These are phyloP conservation scores for Acronicta leporina DNA, from an alignment of 2,888 invertebrate species.

Conservation along the genomic window DNA sequence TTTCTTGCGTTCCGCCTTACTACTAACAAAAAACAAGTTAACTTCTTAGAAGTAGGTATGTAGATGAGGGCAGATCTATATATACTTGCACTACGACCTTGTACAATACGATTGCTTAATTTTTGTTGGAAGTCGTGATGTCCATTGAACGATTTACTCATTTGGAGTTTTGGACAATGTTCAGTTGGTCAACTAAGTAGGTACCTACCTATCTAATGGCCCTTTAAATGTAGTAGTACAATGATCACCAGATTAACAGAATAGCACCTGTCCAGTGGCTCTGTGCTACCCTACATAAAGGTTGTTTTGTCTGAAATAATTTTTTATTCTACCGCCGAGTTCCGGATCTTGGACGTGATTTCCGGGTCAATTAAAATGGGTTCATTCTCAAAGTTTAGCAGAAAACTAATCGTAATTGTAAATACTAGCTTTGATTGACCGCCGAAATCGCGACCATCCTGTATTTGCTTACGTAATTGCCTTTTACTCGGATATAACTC, in stretches of 20 bases:
- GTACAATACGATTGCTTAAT: conserved; percentile 41
- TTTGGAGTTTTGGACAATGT: conserved; percentile 33
- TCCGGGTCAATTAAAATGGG: too few relatives aligned
- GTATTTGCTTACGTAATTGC: conserved; percentile 59
- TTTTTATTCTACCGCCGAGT: too few relatives aligned
- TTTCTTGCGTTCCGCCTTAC: too few relatives aligned
- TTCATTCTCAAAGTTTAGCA: background rate
- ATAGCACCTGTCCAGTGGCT: too few relatives aligned
- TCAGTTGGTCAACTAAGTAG: background rate
- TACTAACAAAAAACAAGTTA: too few relatives aligned
- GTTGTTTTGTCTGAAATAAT: too few relatives aligned
- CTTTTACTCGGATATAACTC: conserved; percentile 62
- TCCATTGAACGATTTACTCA: conserved; percentile 36
- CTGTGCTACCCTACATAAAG: too few relatives aligned
- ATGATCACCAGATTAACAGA: too few relatives aligned
- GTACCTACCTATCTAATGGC: conserved; percentile 22
- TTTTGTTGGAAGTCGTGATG: conserved; percentile 38
- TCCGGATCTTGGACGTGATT: too few relatives aligned
- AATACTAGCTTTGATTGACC: conserved; percentile 27
- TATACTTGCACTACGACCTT: conserved; percentile 48
- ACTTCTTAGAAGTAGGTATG: too few relatives aligned
- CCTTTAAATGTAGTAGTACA: conserved; percentile 24
- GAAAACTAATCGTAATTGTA: conserved; percentile 2
- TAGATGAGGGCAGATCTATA: conserved; percentile 25
- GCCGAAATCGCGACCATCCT: conserved; percentile 45